Percentiles rank a stretch among this genome's conserved stretches.
These are phyloP conservation scores for Andinoacara biseriatus DNA, from an alignment of 2,113 vertebrate genomes.

Conservation along the genomic window DNA sequence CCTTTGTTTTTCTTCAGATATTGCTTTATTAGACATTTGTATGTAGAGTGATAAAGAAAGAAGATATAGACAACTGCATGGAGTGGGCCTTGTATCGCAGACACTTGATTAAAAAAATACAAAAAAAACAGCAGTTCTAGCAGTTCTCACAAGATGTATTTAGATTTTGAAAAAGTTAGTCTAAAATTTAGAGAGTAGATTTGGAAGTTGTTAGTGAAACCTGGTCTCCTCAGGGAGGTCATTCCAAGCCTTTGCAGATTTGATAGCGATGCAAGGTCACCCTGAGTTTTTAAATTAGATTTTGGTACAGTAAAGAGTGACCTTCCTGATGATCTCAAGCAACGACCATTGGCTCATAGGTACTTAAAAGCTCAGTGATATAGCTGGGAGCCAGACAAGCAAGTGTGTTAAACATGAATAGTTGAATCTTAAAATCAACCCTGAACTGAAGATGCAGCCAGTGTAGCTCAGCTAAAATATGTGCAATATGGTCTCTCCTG, in stretches of 20 bases:
- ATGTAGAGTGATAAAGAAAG: background rate
- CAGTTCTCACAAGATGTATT: background rate
- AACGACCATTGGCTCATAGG: slow-evolving; percentile 37
- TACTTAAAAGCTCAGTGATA: slow-evolving; percentile 55
- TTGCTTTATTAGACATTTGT: background rate
- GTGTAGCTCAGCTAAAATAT: slow-evolving; percentile 17
- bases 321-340: slow-evolving; percentile 53
- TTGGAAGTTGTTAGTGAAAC: slow-evolving; percentile 47
- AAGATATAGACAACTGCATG: background rate
- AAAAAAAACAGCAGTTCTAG: too few species aligned
- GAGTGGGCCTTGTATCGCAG: background rate
- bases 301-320: slow-evolving; percentile 54
- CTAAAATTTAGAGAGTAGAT: slow-evolving; percentile 36
- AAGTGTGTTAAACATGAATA: slow-evolving; percentile 52
- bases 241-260: slow-evolving; percentile 41
- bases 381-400: slow-evolving; percentile 42
- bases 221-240: slow-evolving; percentile 44
- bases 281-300: slow-evolving; percentile 60
- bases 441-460: slow-evolving; percentile 39
- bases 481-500: slow-evolving; percentile 2
- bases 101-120: slow-evolving; percentile 3
- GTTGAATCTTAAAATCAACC: slow-evolving; percentile 46
- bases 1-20: background rate
- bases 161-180: slow-evolving; percentile 36
- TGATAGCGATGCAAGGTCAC: slow-evolving; percentile 55